Evolutionary conservation across 2,888 invertebrate species (phyloP).

Genomic region (Omphaloscelis lunosa): DNA sequence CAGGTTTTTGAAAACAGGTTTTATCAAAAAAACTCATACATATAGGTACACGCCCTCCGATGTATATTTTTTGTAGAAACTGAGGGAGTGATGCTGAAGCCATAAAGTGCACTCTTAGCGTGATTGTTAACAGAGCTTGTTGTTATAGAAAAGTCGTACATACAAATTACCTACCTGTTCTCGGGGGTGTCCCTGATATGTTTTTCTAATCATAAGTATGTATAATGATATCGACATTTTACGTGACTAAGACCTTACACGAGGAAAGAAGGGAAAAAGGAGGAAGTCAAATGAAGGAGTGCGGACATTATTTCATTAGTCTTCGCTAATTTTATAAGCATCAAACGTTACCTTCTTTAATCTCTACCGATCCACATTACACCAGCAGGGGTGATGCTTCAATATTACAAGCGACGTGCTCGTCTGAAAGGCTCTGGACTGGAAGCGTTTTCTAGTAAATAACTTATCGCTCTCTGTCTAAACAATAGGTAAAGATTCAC

Average conservation of each 20-base stretch:
- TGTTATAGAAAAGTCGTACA: background rate
- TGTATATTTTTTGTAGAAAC: too few species aligned
- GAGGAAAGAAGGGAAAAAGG: too few species aligned
- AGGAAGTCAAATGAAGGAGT: background rate
- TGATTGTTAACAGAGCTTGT: background rate
- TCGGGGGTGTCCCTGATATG: background rate
- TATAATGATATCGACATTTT: conserved; percentile 11
- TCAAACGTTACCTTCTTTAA: background rate
- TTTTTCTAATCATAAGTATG: background rate
- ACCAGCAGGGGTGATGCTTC: background rate
- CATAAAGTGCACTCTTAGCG: background rate
- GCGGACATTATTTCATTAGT: background rate
- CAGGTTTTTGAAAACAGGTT: too few species aligned
- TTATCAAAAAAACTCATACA: too few species aligned
- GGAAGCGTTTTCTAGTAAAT: conserved; percentile 44
- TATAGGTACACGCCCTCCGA: too few species aligned
- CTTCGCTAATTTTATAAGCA: background rate
- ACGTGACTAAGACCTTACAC: background rate
- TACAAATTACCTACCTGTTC: background rate
- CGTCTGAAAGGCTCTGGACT: conserved; percentile 18
- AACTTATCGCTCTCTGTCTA: conserved; percentile 8
- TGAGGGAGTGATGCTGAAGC: too few species aligned
- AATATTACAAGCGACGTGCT: conserved; percentile 13
- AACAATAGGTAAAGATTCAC: conserved; percentile 30
- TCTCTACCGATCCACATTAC: background rate